Base-by-base conservation (phyloP, 2,113 vertebrate species). In the Sarotherodon lohbergeri region DNA sequence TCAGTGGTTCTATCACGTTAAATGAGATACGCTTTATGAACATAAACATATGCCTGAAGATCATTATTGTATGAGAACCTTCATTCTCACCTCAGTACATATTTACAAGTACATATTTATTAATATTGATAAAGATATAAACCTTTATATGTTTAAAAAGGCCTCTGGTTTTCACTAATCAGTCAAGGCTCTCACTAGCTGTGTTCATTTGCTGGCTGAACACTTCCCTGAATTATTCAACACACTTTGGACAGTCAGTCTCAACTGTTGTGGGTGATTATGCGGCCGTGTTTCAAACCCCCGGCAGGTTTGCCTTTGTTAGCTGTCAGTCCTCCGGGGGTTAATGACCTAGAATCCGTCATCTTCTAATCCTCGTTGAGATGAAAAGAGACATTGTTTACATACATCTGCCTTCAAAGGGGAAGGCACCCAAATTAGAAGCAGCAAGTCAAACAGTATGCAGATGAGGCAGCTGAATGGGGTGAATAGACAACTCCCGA, bases 331-430 rank as follows among this genome's bases (percentile, higher is more conserved):
- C 90, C 86, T 87, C 57, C 1, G 86, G 90, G 90, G 90, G 92
- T 86, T 87, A 87, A 93, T 81, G 88, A 94, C 92, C 93, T 29
- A 91, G 83, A 94, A 93, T 90, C 87, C 61, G 54, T 90, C 90
- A 81, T 90, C 88, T 87, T 59, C 83, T 87, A 80, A 93, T 92
- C 89, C 50, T 86, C 3, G 9, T 57, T 2, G 27, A 91, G 85
- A 94, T 93, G 91, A 94, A 94, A 88, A 83, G 89, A 92, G 71
- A 85, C 89, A 34, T 81, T 93, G 91, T 95, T 92, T 92, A 88
- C 91, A 80, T 87, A 73, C 88, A 87, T 91, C 88, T 90, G 88
- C 89, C 90, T 89, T 91, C 88, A 93, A 91, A 90, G 84, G 50
- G 76, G 61, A 84, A 80, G 68, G 57, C 63, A 14, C 86, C 86